Base-by-base conservation (phyloP, 2,888 invertebrate species). In the Hydrotaea diabolus region DNA sequence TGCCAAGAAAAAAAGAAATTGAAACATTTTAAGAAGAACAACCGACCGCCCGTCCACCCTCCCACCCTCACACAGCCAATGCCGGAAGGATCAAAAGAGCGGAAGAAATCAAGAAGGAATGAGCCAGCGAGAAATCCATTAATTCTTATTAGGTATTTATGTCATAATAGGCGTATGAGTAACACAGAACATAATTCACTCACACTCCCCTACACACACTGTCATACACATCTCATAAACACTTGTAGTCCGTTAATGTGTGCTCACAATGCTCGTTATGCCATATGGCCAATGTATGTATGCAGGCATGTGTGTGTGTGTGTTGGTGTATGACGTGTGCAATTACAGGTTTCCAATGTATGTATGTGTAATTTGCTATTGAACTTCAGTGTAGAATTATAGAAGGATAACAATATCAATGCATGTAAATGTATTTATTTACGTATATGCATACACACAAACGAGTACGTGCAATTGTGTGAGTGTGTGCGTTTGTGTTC, bases 71-170 rank as follows among this genome's bases (percentile, higher is more conserved):
- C 1, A 1, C 8, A 39, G 39, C 7, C 39, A 39, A 9, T 8
- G 31, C 31, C 31, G 31, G 2, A 31, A 7, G 9, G 39, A 26
- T 62, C 62, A 15, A 62, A 39, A 62, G 62, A 62, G 31, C 62
- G 15, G 21, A 21, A 39, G 21, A 19, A 43, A 46, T 21, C 15
- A 59, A 23, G 59, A 13, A 23, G 15, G 23, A 23, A 19, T 46
- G 23, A 57, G 39, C 21, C 21, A 69, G 21, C 13, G 53, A 64
- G 7, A 72, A 82, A 82, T 78, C 75, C 78, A 82, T 82, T 78
- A 82, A 75, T 59, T 17, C 77, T 77, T 77, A 74, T 77, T 82
- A 82, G 73, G 59, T 78, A 78, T 74, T 82, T 73, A 82, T 74
- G 74, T 7, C 19, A 73, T 73, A 73, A 73, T 66, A 39, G 13